Conservation (phyloP, 2,888 invertebrate genomes). For the Xestia sexstrigata region DNA sequence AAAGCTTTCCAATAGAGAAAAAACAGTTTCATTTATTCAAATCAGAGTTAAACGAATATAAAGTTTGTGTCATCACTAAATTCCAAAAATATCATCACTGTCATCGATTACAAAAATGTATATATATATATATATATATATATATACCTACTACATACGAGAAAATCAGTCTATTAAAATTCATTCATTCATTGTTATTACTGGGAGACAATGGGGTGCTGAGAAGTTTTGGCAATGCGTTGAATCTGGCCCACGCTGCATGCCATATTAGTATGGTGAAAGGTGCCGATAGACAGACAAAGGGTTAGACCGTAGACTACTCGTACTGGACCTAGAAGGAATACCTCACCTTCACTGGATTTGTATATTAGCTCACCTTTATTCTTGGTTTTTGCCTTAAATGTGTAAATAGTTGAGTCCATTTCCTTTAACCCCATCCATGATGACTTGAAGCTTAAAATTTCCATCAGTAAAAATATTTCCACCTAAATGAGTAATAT, state of each 20-base stretch:
- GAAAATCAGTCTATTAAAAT: slow-evolving; percentile 62
- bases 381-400: background rate
- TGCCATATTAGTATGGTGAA: slow-evolving; percentile 60
- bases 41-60: background rate
- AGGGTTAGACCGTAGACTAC: slow-evolving; percentile 34
- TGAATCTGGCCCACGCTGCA: slow-evolving; percentile 56
- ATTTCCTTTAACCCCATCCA: slow-evolving; percentile 17
- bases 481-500: background rate
- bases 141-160: slow-evolving; percentile 43
- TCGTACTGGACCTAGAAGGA: slow-evolving; percentile 20
- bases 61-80: slow-evolving; percentile 8
- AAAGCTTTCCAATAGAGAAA: too few species aligned
- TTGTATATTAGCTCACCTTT: background rate
- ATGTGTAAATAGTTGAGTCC: background rate
- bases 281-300: slow-evolving; percentile 50
- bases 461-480: background rate
- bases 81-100: slow-evolving; percentile 13
- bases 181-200: slow-evolving; percentile 66
- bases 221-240: slow-evolving; percentile 62
- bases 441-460: background rate
- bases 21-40: background rate
- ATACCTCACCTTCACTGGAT: slow-evolving; percentile 12
- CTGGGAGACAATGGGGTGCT: slow-evolving; percentile 62
- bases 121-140: slow-evolving; percentile 3
- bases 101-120: slow-evolving; percentile 44